phyloP scores from a whole-genome alignment of 2,797 vertebrate species.

The Bufotes viridis region DNA sequence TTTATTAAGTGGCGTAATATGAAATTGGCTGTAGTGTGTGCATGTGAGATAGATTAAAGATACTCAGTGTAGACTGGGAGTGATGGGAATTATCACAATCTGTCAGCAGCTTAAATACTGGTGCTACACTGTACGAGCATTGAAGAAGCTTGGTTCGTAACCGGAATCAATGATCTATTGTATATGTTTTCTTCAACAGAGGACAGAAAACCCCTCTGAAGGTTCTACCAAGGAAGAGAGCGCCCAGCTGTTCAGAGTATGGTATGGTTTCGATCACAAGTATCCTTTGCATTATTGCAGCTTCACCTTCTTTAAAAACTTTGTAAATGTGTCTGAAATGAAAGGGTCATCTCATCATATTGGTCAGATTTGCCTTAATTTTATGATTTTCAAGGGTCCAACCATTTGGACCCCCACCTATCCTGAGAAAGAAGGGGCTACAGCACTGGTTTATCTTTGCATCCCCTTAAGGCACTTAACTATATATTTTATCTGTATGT shows the following conservation, averaged over 20 bases:
- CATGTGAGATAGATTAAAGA: neutral
- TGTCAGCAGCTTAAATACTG: neutral
- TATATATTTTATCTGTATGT: no score
- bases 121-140: neutral
- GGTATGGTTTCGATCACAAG: conserved; percentile 81
- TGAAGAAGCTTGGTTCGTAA: neutral
- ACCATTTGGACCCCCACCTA: neutral
- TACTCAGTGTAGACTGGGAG: neutral
- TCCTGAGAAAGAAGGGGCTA: neutral
- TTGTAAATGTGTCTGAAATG: neutral
- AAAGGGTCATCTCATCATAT: neutral
- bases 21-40: neutral
- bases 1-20: neutral
- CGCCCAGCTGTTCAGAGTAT: conserved; percentile 76
- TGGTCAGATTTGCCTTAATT: no score
- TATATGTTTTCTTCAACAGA: conserved; percentile 67
- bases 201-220: conserved; percentile 65
- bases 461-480: no score
- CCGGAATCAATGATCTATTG: neutral
- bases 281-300: conserved; percentile 72
- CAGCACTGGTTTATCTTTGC: no score
- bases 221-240: conserved; percentile 74
- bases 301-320: neutral
- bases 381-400: no score
- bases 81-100: neutral